These are phyloP conservation scores for Trachemys scripta DNA, from an alignment of 2,113 vertebrate genomes.

Conservation along the genomic window DNA sequence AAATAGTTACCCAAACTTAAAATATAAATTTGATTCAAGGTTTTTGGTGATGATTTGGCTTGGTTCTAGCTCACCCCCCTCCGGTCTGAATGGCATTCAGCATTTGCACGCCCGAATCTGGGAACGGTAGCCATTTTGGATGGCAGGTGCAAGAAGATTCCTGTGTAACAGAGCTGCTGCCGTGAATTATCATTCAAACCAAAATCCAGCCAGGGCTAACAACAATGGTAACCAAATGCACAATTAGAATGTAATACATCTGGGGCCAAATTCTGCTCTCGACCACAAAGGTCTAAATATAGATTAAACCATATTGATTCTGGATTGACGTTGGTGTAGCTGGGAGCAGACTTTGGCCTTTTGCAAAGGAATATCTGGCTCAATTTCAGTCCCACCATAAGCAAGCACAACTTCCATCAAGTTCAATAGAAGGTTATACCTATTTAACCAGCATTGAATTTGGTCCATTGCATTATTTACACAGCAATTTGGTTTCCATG, in stretches of 20 bases:
- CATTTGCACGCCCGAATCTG: accelerated
- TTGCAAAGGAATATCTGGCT: not conserved
- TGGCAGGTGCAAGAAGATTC: not conserved
- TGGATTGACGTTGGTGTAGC: not conserved
- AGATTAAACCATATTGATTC: not conserved
- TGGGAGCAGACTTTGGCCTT: not conserved
- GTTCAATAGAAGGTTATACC: not conserved
- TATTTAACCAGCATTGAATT: not conserved
- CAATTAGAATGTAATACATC: not conserved
- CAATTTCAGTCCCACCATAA: not conserved
- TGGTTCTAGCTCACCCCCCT: not conserved
- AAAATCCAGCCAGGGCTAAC: not conserved
- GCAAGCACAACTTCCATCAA: not conserved
- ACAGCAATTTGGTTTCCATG: not conserved
- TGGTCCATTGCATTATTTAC: not conserved
- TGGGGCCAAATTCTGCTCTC: not conserved
- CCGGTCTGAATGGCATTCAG: not conserved
- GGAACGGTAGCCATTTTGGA: not conserved
- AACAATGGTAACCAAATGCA: not conserved
- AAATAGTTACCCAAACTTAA: not conserved
- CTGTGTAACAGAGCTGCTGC: not conserved
- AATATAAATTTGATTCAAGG: not conserved
- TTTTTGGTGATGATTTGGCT: not conserved
- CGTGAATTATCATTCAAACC: not conserved
- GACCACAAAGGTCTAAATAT: not conserved